Percentiles rank a stretch among this genome's conserved stretches.
Conservation (phyloP, 1,140 invertebrate genomes). For the Drosophila punjabiensis region DNA sequence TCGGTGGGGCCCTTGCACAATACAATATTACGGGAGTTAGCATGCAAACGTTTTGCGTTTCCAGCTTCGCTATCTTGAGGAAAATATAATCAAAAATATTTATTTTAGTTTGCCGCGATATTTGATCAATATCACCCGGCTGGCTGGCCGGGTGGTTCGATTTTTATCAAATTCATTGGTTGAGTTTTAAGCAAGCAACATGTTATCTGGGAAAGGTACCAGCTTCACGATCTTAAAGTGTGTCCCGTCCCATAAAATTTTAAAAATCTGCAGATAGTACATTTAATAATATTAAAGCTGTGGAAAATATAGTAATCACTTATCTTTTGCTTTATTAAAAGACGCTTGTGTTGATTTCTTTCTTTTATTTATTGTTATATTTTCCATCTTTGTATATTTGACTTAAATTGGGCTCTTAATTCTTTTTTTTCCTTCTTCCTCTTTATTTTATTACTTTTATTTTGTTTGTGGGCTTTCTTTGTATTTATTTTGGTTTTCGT, state of each 20-base stretch:
- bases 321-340: not conserved
- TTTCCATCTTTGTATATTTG: conserved; percentile 47
- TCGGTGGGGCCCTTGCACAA: conserved; percentile 9
- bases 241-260: not conserved
- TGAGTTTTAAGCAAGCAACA: not conserved
- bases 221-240: not conserved
- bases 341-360: conserved; percentile 2
- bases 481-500: conserved; percentile 19
- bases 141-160: conserved; percentile 3
- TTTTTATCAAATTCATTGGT: not conserved
- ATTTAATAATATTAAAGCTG: not conserved
- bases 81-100: not conserved
- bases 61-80: not conserved
- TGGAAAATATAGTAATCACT: not conserved
- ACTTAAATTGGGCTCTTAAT: conserved; percentile 35
- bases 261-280: not conserved
- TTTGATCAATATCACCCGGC: not conserved
- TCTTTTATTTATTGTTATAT: conserved; percentile 37
- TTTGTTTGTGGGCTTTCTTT: conserved; percentile 1
- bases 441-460: not conserved
- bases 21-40: not conserved
- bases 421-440: not conserved
- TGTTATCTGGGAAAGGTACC: not conserved
- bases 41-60: not conserved
- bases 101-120: not conserved